Conservation (phyloP, 2,113 vertebrate genomes). For the Xiphophorus maculatus region DNA sequence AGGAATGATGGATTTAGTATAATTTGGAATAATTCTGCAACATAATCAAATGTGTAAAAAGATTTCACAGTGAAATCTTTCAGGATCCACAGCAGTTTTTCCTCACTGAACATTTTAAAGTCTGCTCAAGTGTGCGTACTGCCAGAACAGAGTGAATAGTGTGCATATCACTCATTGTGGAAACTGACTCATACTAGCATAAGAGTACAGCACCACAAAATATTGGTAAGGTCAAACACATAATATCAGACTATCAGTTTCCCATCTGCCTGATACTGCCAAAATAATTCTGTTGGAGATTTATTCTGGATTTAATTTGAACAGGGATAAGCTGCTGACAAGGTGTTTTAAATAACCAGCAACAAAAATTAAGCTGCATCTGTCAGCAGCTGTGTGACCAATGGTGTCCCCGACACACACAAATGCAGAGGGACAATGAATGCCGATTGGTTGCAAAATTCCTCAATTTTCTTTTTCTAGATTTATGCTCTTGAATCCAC, state of each 20-base stretch:
- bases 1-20: too few species aligned
- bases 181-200: too few species aligned
- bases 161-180: too few species aligned
- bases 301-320: constrained; percentile 3
- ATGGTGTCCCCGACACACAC: constrained; percentile 11
- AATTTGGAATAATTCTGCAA: too few species aligned
- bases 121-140: too few species aligned
- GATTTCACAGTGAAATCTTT: too few species aligned
- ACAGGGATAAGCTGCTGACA: constrained; percentile 12
- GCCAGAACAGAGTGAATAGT: too few species aligned
- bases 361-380: constrained; percentile 45
- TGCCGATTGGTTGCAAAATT: neutral
- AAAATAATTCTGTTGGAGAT: constrained; percentile 1
- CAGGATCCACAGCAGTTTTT: too few species aligned
- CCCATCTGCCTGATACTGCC: neutral
- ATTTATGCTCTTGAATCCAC: neutral
- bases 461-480: neutral
- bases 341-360: constrained; percentile 44
- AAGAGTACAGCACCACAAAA: neutral
- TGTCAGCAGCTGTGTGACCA: constrained; percentile 38
- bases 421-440: constrained; percentile 15
- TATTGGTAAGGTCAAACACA: neutral
- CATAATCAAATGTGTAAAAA: too few species aligned
- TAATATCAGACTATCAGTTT: neutral
- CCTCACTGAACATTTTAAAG: too few species aligned